Evolutionary conservation across 2,797 vertebrate genomes (phyloP).

Genomic region (Urosaurus nigricauda): DNA sequence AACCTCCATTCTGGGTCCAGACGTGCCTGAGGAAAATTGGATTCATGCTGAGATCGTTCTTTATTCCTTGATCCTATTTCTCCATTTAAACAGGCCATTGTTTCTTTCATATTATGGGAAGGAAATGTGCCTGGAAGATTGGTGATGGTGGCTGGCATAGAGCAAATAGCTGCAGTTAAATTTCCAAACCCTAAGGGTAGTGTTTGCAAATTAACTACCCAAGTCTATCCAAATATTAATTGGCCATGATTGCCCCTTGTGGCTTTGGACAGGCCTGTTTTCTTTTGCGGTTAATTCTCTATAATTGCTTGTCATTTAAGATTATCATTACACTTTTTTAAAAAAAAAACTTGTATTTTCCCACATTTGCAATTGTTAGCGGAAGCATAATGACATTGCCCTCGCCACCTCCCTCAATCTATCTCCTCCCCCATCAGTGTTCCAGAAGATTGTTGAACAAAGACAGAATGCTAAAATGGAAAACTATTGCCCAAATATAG

Average conservation of each 20-base stretch:
- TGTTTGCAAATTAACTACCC: conserved; percentile 37
- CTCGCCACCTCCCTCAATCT: not conserved
- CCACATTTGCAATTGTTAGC: not conserved
- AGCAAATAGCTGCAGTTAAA: not conserved
- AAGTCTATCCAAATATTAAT: conserved; percentile 25
- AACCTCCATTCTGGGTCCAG: accelerated
- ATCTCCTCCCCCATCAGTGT: conserved; percentile 19
- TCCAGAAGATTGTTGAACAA: conserved; percentile 55
- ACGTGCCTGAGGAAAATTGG: not conserved
- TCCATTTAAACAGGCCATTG: conserved; percentile 2
- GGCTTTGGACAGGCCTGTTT: conserved; percentile 25
- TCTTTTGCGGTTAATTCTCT: conserved; percentile 26
- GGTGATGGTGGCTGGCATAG: not conserved
- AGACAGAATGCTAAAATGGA: conserved; percentile 52
- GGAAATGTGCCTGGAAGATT: not conserved
- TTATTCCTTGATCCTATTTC: not conserved
- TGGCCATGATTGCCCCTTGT: conserved; percentile 5
- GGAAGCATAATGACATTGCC: not conserved
- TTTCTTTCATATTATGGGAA: not conserved
- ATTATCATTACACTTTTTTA: conserved; percentile 31
- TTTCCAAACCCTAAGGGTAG: conserved; percentile 23
- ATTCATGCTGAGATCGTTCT: not conserved
- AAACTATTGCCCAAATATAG: conserved; percentile 67
- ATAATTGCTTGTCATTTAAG: conserved; percentile 24
- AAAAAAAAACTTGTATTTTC: conserved; percentile 18